Base-by-base conservation (phyloP, 2,797 vertebrate species). In the Notolabrus celidotus region DNA sequence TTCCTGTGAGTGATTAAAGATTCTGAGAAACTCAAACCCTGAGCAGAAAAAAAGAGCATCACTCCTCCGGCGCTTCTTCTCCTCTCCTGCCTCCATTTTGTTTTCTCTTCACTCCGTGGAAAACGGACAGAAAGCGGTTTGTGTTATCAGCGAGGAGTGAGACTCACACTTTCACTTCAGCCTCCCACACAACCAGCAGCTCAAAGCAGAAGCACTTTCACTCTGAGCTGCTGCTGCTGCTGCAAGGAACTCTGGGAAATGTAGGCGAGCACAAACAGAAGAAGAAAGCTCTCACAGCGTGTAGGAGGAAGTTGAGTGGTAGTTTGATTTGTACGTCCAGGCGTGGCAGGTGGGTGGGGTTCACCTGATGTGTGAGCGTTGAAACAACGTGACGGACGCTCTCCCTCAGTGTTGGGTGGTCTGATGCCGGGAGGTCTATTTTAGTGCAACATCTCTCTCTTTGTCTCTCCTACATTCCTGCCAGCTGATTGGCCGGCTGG, bases 401-500 rank as follows among this genome's bases (percentile, higher is more conserved):
- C 43, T 0, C 14, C 2, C 23, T 54, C 17, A 1, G 42, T 6
- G 31, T 69, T 9, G 1, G 64, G 79, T 63, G 83, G 73, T 84
- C 82, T 38, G 70, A 50, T 7, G 43, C 56, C 79, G 79, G 76
- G 82, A 61, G 70, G 77, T 79, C 81, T 63, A 15, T 53, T 57
- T 77, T 23, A 66, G 55, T 17, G 42, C 60, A 65, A 39, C 61
- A n/a, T 75, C 74, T 55, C 43, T 50, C 49, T 77, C 58, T 59
- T 73, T 63, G 58, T 73, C 46, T 77, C 57, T 47, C 41, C 42
- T 55, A 33, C 76, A 69, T 80, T 70, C 45, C 79, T 84, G 68
- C 61, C 79, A 73, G 75, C 82, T 54, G 83, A 86, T 88, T 88
- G 81, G 77, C 74, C 57, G 1, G 23, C 58, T 1, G 33, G 51